These are phyloP conservation scores for Pinctada fucata DNA, from an alignment of 2,888 invertebrate species.

Conservation along the genomic window DNA sequence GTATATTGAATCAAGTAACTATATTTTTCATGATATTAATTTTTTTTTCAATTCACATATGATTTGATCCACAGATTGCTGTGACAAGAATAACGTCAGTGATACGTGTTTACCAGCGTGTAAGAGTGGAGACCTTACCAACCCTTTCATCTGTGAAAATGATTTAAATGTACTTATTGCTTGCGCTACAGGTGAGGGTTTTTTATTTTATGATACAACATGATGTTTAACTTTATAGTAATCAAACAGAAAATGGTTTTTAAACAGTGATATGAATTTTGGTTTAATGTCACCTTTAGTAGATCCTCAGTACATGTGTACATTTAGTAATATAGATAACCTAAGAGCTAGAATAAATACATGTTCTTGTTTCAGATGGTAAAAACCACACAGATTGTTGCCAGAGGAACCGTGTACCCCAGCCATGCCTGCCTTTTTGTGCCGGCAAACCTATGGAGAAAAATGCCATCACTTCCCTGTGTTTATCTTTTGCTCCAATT, in stretches of 20 bases:
- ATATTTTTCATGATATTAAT: no score
- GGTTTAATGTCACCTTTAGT: no score
- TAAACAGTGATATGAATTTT: no score
- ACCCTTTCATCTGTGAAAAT: conserved; percentile 29
- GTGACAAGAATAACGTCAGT: conserved; percentile 31
- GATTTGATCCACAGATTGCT: conserved; percentile 41
- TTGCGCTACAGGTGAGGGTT: conserved; percentile 45
- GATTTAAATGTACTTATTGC: conserved; percentile 43
- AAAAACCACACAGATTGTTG: conserved; percentile 50
- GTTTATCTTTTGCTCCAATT: conserved; percentile 36
- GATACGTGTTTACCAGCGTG: conserved; percentile 37
- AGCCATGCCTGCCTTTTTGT: conserved; percentile 46
- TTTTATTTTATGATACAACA: not conserved
- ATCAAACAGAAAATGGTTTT: no score
- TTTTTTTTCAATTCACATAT: no score
- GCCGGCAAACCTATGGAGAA: conserved; percentile 34
- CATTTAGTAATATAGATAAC: no score
- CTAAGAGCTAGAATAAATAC: not conserved
- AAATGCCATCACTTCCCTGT: conserved; percentile 35
- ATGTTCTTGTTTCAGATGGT: conserved; percentile 47
- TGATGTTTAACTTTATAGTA: no score
- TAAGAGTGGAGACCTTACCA: conserved; percentile 34
- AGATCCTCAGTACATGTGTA: no score
- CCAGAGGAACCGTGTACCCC: conserved; percentile 36
- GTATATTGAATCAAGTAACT: no score